A percentile compares a stretch with the other conserved stretches of the same genome.
Evolutionary conservation across 2,113 vertebrate genomes (phyloP).

Genomic region (Pipra filicauda): DNA sequence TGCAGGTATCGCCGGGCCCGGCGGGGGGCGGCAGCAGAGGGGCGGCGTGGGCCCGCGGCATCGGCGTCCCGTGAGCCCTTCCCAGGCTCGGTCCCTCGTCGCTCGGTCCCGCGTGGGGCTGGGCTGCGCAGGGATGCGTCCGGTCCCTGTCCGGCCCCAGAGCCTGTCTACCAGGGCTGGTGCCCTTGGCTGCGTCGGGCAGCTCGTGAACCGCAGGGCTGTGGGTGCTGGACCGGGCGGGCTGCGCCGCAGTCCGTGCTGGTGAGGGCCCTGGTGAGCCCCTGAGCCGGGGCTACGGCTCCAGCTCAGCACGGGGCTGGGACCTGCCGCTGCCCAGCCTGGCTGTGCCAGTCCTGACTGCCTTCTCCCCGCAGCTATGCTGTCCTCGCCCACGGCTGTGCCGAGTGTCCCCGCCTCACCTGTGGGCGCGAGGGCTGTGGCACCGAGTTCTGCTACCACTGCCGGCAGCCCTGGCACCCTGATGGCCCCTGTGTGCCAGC

Average conservation of each 20-base stretch:
- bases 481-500: conserved; percentile 79
- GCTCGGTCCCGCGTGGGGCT: accelerated
- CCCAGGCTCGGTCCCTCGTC: accelerated
- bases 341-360: background rate
- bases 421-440: conserved; percentile 82
- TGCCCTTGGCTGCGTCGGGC: accelerated
- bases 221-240: background rate
- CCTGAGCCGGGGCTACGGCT: background rate
- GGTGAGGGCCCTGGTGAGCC: background rate
- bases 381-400: conserved; percentile 85
- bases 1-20: conserved; percentile 72
- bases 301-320: accelerated
- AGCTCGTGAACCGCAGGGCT: accelerated
- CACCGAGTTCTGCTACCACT: conserved; percentile 89
- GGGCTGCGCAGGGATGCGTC: background rate
- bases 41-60: accelerated
- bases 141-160: accelerated
- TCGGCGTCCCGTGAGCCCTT: background rate
- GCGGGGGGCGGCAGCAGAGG: accelerated
- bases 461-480: conserved; percentile 87
- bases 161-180: background rate
- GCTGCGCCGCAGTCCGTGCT: background rate
- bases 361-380: conserved; percentile 73
- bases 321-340: background rate
- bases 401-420: conserved; percentile 83